Conservation (phyloP, 2,888 invertebrate species). For the Stenichneumon culpator region DNA sequence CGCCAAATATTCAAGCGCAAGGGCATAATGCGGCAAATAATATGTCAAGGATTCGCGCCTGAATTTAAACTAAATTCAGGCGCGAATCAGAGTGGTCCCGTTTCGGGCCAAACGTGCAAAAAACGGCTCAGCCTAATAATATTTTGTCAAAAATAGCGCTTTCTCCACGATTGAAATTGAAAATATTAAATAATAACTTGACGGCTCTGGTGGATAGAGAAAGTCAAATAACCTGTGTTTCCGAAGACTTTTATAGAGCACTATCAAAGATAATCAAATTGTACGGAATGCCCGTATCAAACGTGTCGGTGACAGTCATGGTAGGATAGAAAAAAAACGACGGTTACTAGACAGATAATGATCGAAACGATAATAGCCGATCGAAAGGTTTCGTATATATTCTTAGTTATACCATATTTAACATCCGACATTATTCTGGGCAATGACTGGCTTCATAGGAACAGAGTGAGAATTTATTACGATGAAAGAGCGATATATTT, state of each 20-base stretch:
- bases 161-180: not conserved
- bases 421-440: constrained; percentile 50
- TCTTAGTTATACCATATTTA: constrained; percentile 39
- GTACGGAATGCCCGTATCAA: constrained; percentile 37
- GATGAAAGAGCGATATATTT: constrained; percentile 19
- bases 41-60: not conserved
- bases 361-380: constrained; percentile 16
- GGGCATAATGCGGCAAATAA: not conserved
- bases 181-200: not conserved
- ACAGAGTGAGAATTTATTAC: constrained; percentile 41
- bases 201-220: constrained; percentile 28
- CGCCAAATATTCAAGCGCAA: constrained; percentile 5
- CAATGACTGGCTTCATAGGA: constrained; percentile 40
- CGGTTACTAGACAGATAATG: constrained; percentile 34
- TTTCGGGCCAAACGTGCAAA: not conserved
- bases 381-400: not conserved
- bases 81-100: constrained; percentile 7
- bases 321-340: constrained; percentile 34
- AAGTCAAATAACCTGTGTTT: constrained; percentile 44
- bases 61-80: constrained; percentile 27
- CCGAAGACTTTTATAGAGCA: constrained; percentile 31
- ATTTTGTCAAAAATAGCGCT: not conserved
- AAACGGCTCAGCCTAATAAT: not conserved
- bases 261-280: not conserved
- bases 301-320: constrained; percentile 29